Conservation (phyloP, 2,888 invertebrate genomes). For the Ferrisia virgata region DNA sequence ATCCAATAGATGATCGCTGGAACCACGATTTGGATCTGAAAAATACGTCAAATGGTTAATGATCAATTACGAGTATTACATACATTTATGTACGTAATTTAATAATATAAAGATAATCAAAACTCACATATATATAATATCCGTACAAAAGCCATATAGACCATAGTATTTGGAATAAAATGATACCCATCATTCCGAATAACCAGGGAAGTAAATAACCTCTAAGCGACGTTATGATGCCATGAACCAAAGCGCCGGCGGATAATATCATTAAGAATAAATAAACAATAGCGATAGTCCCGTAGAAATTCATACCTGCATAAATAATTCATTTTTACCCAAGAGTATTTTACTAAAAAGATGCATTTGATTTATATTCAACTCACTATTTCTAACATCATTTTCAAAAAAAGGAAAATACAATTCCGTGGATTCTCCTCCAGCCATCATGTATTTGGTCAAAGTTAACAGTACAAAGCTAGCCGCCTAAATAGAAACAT, state of each 20-base stretch:
- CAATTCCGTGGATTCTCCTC: constrained; percentile 85
- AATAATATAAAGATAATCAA: not conserved
- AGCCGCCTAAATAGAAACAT: constrained; percentile 60
- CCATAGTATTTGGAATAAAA: constrained; percentile 73
- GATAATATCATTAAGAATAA: constrained; percentile 60
- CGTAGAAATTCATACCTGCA: constrained; percentile 71
- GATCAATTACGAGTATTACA: not conserved
- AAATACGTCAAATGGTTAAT: constrained; percentile 49
- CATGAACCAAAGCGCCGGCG: constrained; percentile 62
- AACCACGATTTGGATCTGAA: constrained; percentile 75
- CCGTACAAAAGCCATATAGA: constrained; percentile 83
- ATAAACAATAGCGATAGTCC: constrained; percentile 63
- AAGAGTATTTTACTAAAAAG: too few relatives aligned
- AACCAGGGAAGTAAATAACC: constrained; percentile 83
- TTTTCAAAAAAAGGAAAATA: constrained; percentile 88
- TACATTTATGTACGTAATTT: not conserved
- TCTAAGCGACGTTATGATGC: constrained; percentile 67
- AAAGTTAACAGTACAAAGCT: constrained; percentile 72
- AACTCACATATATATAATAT: constrained; percentile 85
- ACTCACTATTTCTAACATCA: constrained; percentile 72
- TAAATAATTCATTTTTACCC: not conserved
- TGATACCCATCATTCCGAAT: constrained; percentile 64
- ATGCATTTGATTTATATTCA: too few relatives aligned
- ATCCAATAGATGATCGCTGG: constrained; percentile 72
- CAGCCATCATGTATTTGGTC: constrained; percentile 72